A percentile compares a stretch with the other conserved stretches of the same genome.
Conservation (phyloP, 2,888 invertebrate species). For the Cataglyphis cursor region DNA sequence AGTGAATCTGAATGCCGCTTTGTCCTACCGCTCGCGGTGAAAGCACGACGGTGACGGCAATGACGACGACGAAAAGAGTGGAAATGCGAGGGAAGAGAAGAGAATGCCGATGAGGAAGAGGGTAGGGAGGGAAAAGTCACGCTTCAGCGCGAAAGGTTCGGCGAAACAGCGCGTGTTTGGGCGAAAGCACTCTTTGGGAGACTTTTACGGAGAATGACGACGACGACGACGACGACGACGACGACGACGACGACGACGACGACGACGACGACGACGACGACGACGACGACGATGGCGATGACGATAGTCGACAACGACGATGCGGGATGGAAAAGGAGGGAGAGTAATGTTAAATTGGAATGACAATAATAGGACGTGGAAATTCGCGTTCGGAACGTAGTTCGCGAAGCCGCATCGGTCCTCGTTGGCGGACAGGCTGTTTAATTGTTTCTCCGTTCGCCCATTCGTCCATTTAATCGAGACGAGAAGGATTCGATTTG, state of each 20-base stretch:
- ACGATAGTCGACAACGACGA: neutral
- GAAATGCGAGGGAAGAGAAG: neutral
- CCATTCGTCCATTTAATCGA: constrained; percentile 23
- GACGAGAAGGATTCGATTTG: neutral
- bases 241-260: neutral
- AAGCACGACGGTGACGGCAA: constrained; percentile 2
- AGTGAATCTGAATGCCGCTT: constrained; percentile 48
- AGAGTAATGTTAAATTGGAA: constrained; percentile 25
- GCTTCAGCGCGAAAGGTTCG: constrained; percentile 28
- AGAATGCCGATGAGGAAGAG: neutral
- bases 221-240: neutral
- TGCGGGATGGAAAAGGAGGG: neutral
- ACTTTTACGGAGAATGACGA: constrained; percentile 29
- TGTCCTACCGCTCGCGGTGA: constrained; percentile 22
- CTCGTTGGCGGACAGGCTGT: constrained; percentile 30
- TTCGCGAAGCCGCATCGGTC: constrained; percentile 46
- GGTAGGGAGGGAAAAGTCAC: constrained; percentile 31
- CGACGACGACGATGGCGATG: neutral
- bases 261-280: constrained; percentile 9
- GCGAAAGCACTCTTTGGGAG: constrained; percentile 42
- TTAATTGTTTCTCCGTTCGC: constrained; percentile 45
- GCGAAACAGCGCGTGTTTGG: constrained; percentile 29
- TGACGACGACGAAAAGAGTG: neutral
- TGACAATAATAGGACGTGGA: constrained; percentile 34
- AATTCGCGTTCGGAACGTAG: constrained; percentile 34